Conservation (phyloP, 2,888 invertebrate genomes). For the Mesorhabditis belari region DNA sequence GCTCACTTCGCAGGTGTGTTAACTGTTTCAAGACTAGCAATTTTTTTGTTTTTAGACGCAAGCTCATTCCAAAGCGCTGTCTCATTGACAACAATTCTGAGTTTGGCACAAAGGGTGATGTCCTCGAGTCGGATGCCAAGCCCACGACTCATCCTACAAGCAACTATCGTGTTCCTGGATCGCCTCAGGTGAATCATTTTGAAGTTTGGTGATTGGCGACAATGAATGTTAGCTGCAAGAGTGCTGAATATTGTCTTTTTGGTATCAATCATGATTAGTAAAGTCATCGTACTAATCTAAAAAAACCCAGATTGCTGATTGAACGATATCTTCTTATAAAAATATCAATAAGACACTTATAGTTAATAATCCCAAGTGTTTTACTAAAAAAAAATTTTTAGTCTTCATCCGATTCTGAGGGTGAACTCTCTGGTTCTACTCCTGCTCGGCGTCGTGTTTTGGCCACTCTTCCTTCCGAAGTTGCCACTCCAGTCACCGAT, state of each 20-base stretch:
- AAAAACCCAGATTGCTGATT: slow-evolving; percentile 8
- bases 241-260: background rate
- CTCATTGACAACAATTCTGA: slow-evolving; percentile 6
- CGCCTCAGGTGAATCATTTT: slow-evolving; percentile 13
- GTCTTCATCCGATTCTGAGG: slow-evolving; percentile 48
- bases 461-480: background rate
- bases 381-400: slow-evolving; percentile 15
- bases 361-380: background rate
- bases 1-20: background rate
- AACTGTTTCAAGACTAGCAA: slow-evolving; percentile 7
- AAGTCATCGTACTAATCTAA: slow-evolving; percentile 11
- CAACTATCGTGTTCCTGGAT: slow-evolving; percentile 13
- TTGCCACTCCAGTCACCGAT: background rate
- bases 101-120: no score
- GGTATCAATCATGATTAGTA: background rate
- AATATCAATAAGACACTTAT: slow-evolving; percentile 11
- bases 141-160: slow-evolving; percentile 2
- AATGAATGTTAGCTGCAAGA: slow-evolving; percentile 13
- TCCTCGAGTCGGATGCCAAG: background rate
- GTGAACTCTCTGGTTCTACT: slow-evolving; percentile 21
- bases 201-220: no score
- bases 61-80: slow-evolving; percentile 8
- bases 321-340: slow-evolving; percentile 6
- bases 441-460: background rate
- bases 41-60: slow-evolving; percentile 9